phyloP scores from a whole-genome alignment of 1,140 invertebrate genomes.

The Odontomachus brunneus region DNA sequence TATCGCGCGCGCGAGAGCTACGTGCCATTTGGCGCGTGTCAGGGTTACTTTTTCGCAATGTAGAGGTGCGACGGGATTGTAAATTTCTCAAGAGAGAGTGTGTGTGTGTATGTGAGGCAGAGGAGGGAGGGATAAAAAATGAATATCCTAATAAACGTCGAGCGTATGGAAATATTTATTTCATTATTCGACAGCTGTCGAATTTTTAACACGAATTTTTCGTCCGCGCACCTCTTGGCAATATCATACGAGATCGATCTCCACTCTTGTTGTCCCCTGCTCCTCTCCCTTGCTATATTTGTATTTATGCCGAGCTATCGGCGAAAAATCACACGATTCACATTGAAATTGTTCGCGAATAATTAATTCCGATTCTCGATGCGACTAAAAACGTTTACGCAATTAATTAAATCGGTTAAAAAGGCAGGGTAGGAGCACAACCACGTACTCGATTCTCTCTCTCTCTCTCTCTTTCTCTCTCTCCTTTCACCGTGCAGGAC shows the following conservation, averaged over 20 bases:
- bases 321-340: constrained; percentile 37
- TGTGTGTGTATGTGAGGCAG: no score
- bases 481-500: not conserved
- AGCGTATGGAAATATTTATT: constrained; percentile 20
- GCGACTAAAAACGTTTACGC: constrained; percentile 37
- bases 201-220: constrained; percentile 28
- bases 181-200: constrained; percentile 5
- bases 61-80: not conserved
- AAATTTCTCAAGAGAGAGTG: not conserved
- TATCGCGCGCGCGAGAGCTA: not conserved
- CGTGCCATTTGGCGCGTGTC: not conserved
- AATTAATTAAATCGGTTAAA: constrained; percentile 45
- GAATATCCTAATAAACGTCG: not conserved
- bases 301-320: constrained; percentile 15
- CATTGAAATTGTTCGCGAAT: constrained; percentile 52
- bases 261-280: not conserved
- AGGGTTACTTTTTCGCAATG: not conserved
- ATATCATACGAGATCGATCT: not conserved
- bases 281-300: constrained; percentile 10
- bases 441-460: not conserved
- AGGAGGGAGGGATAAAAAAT: no score
- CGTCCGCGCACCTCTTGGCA: constrained; percentile 1
- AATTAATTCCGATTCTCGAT: constrained; percentile 46
- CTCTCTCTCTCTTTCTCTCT: no score
- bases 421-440: constrained; percentile 13